These are phyloP conservation scores for Sarcophaga carnaria DNA, from an alignment of 2,888 invertebrate genomes.

Conservation along the genomic window DNA sequence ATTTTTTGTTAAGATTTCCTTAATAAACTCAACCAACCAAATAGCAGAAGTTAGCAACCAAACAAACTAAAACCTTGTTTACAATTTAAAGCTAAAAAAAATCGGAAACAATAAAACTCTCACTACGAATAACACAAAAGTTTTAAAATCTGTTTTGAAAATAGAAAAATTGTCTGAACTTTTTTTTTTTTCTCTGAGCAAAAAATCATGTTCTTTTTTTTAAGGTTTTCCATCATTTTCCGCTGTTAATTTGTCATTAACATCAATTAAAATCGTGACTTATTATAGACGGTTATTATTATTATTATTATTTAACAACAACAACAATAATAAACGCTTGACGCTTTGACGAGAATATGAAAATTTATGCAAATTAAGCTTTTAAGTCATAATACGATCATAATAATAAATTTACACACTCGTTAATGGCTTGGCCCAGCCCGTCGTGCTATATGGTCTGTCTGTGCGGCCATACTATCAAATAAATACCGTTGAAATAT, in stretches of 20 bases:
- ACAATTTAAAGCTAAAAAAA: too few species aligned
- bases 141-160: too few species aligned
- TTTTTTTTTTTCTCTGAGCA: too few species aligned
- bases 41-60: too few species aligned
- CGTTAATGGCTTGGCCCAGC: constrained; percentile 35
- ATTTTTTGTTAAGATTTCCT: too few species aligned
- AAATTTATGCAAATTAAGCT: constrained; percentile 64
- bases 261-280: constrained; percentile 64
- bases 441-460: too few species aligned
- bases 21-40: too few species aligned
- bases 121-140: too few species aligned
- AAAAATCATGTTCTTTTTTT: neutral
- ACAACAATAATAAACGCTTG: neutral
- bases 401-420: constrained; percentile 55
- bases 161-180: too few species aligned
- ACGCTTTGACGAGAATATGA: constrained; percentile 13
- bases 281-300: constrained; percentile 33
- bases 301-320: neutral
- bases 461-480: neutral
- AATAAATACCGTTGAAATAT: constrained; percentile 6
- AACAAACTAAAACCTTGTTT: too few species aligned
- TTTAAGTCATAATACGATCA: constrained; percentile 50
- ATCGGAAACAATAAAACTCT: too few species aligned
- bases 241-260: constrained; percentile 49
- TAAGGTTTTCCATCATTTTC: neutral